Conservation (phyloP, 2,113 vertebrate species). For the Chaetops frenatus region DNA sequence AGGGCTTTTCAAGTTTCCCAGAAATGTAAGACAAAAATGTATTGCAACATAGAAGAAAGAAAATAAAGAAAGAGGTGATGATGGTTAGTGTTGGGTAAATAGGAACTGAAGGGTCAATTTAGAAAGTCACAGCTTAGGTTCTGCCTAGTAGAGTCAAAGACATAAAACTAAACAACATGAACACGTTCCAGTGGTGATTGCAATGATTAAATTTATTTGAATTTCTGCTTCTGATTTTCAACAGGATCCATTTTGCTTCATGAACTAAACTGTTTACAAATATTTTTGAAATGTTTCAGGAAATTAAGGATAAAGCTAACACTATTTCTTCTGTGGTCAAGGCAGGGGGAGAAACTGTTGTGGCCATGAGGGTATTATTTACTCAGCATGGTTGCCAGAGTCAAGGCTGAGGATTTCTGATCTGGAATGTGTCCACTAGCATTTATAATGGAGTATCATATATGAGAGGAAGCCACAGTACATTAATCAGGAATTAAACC, state of each 20-base stretch:
- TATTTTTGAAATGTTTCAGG: not conserved
- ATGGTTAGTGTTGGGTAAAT: not conserved
- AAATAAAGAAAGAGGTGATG: not conserved
- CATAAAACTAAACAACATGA: fast-evolving
- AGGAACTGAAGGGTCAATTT: not conserved
- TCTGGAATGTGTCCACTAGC: not conserved
- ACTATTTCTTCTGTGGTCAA: not conserved
- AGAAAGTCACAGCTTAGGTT: not conserved
- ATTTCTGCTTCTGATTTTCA: not conserved
- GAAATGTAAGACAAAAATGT: not conserved
- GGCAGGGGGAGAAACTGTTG: not conserved
- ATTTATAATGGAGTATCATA: not conserved
- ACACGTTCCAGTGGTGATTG: not conserved
- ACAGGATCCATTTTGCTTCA: not conserved
- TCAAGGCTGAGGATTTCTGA: not conserved
- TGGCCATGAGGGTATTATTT: not conserved
- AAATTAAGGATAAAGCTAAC: not conserved
- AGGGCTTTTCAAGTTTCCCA: not conserved
- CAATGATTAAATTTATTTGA: not conserved
- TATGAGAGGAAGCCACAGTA: not conserved
- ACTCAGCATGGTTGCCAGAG: not conserved
- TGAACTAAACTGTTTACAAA: not conserved
- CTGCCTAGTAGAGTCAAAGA: not conserved
- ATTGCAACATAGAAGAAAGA: not conserved
- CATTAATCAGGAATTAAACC: not conserved